These are phyloP conservation scores for Entomobrya multifasciata DNA, from an alignment of 2,888 invertebrate species.

Conservation along the genomic window DNA sequence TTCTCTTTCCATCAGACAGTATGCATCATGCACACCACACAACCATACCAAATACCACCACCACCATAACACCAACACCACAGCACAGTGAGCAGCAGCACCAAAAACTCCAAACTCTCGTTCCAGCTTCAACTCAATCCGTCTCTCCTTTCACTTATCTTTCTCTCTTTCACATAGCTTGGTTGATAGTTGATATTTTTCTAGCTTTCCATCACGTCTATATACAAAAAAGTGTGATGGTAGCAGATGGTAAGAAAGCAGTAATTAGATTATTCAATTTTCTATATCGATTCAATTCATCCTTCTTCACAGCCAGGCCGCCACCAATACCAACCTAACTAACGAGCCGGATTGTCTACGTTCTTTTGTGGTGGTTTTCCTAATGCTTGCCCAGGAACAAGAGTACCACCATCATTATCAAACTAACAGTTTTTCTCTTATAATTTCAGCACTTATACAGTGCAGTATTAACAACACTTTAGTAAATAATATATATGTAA, in stretches of 20 bases:
- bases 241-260: not conserved
- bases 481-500: no score
- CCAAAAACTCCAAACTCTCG: not conserved
- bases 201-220: no score
- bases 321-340: not conserved
- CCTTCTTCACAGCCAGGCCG: no score
- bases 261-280: constrained; percentile 53
- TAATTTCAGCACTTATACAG: no score
- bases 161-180: no score
- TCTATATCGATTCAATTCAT: constrained; percentile 15
- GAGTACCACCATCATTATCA: not conserved
- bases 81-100: not conserved
- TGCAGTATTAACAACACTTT: no score
- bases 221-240: not conserved
- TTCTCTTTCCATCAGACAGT: no score
- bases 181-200: no score
- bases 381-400: not conserved
- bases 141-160: no score
- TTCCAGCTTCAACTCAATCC: not conserved
- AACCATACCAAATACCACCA: not conserved
- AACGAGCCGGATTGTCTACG: constrained; percentile 16
- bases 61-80: no score
- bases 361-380: not conserved
- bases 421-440: no score
- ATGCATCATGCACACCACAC: not conserved